phyloP scores from a whole-genome alignment of 2,113 vertebrate genomes.

The Tricholaema leucomelas region DNA sequence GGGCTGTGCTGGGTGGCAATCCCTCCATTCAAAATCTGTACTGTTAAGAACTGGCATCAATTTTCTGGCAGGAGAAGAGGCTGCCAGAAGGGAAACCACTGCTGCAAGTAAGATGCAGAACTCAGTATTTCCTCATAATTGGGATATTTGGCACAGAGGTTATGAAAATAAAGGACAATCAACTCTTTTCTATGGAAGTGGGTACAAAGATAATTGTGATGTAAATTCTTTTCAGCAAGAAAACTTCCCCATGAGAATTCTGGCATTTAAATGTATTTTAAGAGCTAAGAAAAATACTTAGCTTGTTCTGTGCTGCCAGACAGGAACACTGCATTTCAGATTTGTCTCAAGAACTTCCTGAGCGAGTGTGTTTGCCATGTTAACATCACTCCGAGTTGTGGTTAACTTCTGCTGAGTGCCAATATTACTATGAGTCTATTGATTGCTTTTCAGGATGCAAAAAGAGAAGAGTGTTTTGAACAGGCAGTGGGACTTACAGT shows the following conservation, averaged over 20 bases:
- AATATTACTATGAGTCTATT: neutral
- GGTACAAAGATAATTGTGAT: conserved; percentile 7
- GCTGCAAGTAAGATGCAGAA: neutral
- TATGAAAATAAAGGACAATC: conserved; percentile 25
- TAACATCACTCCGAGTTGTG: conserved; percentile 16
- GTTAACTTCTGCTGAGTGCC: conserved; percentile 3
- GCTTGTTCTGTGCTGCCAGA: conserved; percentile 3
- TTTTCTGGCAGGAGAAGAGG: neutral
- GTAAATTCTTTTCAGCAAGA: conserved; percentile 23
- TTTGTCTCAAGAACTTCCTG: conserved; percentile 56
- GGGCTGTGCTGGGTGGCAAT: neutral
- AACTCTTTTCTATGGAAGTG: neutral
- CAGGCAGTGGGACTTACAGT: neutral
- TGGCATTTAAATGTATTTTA: conserved; percentile 32
- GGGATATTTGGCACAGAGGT: conserved; percentile 16
- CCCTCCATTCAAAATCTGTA: accelerated
- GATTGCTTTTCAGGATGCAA: neutral
- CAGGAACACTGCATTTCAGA: conserved; percentile 21
- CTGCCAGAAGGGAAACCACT: neutral
- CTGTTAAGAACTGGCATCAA: neutral
- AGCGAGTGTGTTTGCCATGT: neutral
- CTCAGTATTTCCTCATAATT: conserved; percentile 23
- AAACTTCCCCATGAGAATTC: neutral
- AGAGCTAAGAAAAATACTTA: conserved; percentile 30
- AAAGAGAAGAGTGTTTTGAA: neutral